phyloP scores from a whole-genome alignment of 2,888 invertebrate species.

The Desoria tigrina region DNA sequence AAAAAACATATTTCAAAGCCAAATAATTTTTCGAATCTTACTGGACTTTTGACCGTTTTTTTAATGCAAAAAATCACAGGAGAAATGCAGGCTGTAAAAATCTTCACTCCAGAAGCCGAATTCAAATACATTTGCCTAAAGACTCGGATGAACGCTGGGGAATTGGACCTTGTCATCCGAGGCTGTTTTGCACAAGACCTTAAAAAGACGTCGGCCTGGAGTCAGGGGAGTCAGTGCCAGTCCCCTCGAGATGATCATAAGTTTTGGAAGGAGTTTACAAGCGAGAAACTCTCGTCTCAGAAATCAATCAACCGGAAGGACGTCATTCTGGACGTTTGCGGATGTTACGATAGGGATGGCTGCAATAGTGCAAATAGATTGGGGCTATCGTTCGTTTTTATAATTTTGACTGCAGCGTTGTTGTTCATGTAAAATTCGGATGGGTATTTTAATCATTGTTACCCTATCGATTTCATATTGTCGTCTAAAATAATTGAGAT shows the following conservation, averaged over 20 bases:
- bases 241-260: constrained; percentile 1
- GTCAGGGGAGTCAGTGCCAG: background rate
- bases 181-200: background rate
- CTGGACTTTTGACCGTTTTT: no score
- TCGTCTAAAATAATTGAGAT: no score
- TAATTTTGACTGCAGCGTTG: no score
- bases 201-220: background rate
- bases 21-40: no score
- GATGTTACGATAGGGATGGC: constrained; percentile 2
- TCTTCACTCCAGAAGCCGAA: background rate
- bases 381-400: no score
- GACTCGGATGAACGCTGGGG: background rate
- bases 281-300: background rate
- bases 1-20: no score
- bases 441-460: no score
- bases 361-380: background rate
- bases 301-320: background rate
- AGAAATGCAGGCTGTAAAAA: background rate
- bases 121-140: background rate
- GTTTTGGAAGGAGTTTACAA: background rate
- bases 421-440: no score
- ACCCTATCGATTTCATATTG: no score
- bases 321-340: background rate
- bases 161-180: background rate
- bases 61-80: background rate